These are phyloP conservation scores for Gopherus flavomarginatus DNA, from an alignment of 2,113 vertebrate genomes.

Conservation along the genomic window DNA sequence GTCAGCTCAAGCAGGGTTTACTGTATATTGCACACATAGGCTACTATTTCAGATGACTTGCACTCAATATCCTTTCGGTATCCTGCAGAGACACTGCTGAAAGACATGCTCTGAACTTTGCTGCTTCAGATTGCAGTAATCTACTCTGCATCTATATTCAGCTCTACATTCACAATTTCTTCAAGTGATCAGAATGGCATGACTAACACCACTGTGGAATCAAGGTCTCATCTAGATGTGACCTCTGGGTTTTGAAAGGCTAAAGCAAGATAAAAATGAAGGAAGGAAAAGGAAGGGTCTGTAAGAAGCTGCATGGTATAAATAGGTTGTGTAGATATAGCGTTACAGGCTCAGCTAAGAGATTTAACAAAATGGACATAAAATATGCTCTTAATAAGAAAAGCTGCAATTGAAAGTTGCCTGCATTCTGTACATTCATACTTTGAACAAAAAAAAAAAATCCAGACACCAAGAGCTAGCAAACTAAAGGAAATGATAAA, in stretches of 20 bases:
- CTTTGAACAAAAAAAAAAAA: neutral
- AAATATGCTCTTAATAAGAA: accelerated
- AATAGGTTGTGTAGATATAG: neutral
- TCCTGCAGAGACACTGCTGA: neutral
- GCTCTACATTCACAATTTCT: neutral
- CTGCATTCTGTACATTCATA: neutral
- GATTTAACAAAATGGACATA: neutral
- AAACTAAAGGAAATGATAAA: neutral
- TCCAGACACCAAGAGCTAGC: accelerated
- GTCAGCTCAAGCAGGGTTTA: neutral
- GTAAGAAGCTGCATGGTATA: neutral
- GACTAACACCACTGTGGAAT: neutral
- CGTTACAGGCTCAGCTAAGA: accelerated
- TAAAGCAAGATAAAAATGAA: neutral
- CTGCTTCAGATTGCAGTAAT: neutral
- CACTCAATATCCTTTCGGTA: neutral
- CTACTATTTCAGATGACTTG: neutral
- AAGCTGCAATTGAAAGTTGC: neutral
- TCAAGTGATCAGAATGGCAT: neutral
- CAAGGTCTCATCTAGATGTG: neutral
- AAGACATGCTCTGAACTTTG: neutral
- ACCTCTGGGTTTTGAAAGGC: neutral
- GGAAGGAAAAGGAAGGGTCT: neutral
- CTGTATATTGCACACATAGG: accelerated
- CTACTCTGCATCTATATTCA: neutral